phyloP scores from a whole-genome alignment of 2,113 vertebrate species.

The Poecilia latipinna region DNA sequence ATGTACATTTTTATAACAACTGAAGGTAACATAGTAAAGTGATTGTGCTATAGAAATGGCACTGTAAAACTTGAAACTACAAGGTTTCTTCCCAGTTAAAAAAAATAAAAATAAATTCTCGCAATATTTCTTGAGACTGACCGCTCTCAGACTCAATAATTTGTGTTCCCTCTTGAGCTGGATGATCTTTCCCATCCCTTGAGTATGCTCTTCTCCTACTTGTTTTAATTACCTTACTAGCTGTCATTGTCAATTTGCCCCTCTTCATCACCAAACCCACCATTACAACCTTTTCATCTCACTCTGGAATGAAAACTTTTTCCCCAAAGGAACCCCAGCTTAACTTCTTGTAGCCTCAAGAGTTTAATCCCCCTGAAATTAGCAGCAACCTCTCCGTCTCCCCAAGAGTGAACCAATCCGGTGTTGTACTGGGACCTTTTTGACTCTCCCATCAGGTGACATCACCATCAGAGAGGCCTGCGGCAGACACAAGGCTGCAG shows the following conservation, averaged over 20 bases:
- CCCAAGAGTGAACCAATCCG: slow-evolving; percentile 12
- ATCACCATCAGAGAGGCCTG: slow-evolving; percentile 49
- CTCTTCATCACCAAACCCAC: slow-evolving; percentile 34
- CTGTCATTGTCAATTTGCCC: slow-evolving; percentile 52
- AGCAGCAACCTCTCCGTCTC: slow-evolving; percentile 30
- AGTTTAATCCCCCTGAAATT: slow-evolving; percentile 63
- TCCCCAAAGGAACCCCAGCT: slow-evolving; percentile 40
- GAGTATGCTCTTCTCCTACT: slow-evolving; percentile 48
- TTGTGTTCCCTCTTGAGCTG: slow-evolving; percentile 17
- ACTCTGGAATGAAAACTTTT: slow-evolving; percentile 50
- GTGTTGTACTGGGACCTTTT: background rate
- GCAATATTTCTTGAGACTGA: background rate
- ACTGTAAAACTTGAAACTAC: too few species aligned
- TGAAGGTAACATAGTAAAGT: too few species aligned
- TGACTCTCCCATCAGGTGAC: slow-evolving; percentile 51
- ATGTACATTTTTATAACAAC: too few species aligned
- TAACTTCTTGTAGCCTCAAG: slow-evolving; percentile 45
- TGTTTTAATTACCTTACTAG: slow-evolving; percentile 64
- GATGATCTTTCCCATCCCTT: slow-evolving; percentile 28
- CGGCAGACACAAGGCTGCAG: background rate
- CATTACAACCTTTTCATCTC: slow-evolving; percentile 35
- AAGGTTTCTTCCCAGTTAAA: too few species aligned
- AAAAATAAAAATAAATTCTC: too few species aligned
- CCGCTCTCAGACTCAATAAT: background rate
- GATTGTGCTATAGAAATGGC: too few species aligned